These are phyloP conservation scores for Paraescarpia echinospica DNA, from an alignment of 1,140 invertebrate genomes.

Conservation along the genomic window DNA sequence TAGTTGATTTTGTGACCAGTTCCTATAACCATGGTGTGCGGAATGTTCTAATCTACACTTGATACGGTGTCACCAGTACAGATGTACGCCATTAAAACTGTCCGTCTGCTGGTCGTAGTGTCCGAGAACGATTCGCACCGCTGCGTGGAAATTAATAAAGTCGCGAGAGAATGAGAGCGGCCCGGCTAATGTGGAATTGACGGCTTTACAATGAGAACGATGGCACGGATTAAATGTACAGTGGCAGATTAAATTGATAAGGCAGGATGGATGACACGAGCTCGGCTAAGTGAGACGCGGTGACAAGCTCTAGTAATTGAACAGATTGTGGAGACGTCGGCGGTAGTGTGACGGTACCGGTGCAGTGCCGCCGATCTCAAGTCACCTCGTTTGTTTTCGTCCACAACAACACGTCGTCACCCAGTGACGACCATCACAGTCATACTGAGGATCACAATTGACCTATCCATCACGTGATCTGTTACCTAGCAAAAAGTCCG, in stretches of 20 bases:
- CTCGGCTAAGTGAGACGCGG: neutral
- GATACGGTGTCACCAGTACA: neutral
- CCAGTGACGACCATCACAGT: neutral
- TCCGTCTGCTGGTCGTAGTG: neutral
- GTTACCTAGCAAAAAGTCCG: too few relatives aligned
- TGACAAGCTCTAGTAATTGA: neutral
- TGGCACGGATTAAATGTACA: neutral
- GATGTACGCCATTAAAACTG: neutral
- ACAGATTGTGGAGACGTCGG: neutral
- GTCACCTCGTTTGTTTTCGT: neutral
- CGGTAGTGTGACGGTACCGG: neutral
- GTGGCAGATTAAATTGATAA: constrained; percentile 1
- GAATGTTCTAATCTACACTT: neutral
- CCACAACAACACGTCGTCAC: neutral
- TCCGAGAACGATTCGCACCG: neutral
- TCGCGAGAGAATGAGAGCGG: neutral
- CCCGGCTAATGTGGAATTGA: neutral
- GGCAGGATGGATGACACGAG: neutral
- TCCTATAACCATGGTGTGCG: neutral
- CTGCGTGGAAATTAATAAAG: neutral
- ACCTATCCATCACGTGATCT: too few relatives aligned
- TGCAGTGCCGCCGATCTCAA: neutral
- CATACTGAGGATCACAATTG: neutral
- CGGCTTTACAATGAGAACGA: neutral
- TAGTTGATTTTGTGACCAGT: neutral